Percentiles rank a stretch among this genome's conserved stretches.
Conservation (phyloP, 2,113 vertebrate genomes). For the Daubentonia madagascariensis region DNA sequence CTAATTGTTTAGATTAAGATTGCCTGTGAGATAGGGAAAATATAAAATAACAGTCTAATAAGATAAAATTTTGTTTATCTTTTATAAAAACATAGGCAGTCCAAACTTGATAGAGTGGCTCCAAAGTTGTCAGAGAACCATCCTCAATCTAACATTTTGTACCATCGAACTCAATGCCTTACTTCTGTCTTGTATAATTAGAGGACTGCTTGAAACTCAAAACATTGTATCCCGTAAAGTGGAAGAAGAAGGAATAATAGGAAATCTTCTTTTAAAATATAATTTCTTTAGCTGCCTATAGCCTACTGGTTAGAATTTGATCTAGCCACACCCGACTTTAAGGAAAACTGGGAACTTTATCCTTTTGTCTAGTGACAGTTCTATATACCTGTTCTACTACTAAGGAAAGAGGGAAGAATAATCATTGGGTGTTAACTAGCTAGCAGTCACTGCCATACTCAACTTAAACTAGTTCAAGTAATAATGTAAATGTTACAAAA, state of each 20-base stretch:
- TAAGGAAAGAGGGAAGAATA: background rate
- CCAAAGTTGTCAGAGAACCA: background rate
- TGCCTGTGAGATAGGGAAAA: background rate
- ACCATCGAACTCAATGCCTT: background rate
- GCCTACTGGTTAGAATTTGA: background rate
- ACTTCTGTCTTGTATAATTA: background rate
- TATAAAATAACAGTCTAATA: background rate
- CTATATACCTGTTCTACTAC: background rate
- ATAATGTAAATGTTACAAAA: background rate
- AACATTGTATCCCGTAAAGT: background rate
- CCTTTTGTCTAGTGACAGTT: background rate
- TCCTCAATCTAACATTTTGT: background rate
- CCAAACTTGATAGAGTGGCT: accelerated
- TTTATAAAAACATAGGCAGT: background rate
- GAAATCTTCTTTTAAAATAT: background rate
- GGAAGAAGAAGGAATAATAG: background rate
- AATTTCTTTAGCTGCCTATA: background rate
- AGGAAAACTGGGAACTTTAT: background rate
- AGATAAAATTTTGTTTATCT: background rate
- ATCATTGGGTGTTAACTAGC: accelerated
- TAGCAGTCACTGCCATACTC: background rate
- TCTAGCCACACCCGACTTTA: background rate
- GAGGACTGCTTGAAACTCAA: background rate
- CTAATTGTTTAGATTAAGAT: background rate
- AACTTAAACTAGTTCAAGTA: background rate